These are phyloP conservation scores for Channa striata DNA, from an alignment of 2,797 vertebrate genomes.

Conservation along the genomic window DNA sequence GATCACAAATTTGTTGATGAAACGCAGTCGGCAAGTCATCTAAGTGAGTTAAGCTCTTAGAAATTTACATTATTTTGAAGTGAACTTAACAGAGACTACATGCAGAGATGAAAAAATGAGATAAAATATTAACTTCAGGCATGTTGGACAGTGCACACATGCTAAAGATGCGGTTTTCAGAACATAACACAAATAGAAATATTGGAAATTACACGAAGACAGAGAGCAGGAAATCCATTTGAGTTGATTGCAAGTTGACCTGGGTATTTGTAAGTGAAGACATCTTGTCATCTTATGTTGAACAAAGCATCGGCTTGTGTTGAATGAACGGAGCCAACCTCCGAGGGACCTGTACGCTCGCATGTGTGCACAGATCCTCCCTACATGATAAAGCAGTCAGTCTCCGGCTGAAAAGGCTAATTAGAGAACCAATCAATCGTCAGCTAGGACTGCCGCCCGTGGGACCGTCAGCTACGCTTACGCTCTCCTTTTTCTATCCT, in stretches of 20 bases:
- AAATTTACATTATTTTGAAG: conserved; percentile 14
- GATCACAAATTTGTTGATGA: conserved; percentile 30
- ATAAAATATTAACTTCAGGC: conserved; percentile 2
- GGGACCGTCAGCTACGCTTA: conserved; percentile 72
- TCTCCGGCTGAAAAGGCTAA: conserved; percentile 75
- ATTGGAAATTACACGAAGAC: neutral
- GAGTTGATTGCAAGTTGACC: no score
- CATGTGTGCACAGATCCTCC: conserved; percentile 66
- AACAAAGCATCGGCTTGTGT: conserved; percentile 30
- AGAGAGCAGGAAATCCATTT: conserved; percentile 10
- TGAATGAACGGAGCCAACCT: conserved; percentile 53
- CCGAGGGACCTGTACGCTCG: conserved; percentile 62
- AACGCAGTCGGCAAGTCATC: conserved; percentile 30
- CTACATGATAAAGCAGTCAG: conserved; percentile 74
- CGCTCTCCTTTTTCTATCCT: conserved; percentile 47
- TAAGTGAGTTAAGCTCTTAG: conserved; percentile 1
- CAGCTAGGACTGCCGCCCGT: conserved; percentile 66
- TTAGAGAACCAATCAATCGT: conserved; percentile 81
- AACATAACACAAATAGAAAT: neutral
- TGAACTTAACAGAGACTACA: conserved; percentile 10
- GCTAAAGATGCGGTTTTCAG: no score
- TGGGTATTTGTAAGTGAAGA: conserved; percentile 16
- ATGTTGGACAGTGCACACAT: neutral
- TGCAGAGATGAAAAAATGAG: conserved; percentile 6
- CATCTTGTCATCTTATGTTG: conserved; percentile 10